phyloP scores from a whole-genome alignment of 2,888 invertebrate species.

The Hecatera dysodea region DNA sequence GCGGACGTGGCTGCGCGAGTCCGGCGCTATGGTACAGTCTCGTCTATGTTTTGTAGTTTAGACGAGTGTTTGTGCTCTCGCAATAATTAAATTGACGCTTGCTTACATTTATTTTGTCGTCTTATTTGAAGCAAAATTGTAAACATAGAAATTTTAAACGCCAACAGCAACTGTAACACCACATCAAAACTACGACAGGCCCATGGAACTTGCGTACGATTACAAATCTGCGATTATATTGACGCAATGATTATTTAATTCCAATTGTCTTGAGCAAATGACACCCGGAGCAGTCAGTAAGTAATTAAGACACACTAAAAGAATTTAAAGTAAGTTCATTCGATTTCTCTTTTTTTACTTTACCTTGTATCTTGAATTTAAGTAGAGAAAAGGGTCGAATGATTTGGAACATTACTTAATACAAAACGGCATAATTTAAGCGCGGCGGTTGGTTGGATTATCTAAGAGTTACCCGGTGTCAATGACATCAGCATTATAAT shows the following conservation, averaged over 20 bases:
- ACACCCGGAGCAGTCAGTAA: not conserved
- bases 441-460: constrained; percentile 54
- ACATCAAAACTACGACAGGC: constrained; percentile 1
- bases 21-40: constrained; percentile 1
- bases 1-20: constrained; percentile 11
- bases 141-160: constrained; percentile 19
- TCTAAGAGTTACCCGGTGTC: constrained; percentile 64
- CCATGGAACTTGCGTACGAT: constrained; percentile 4
- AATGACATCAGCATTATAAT: constrained; percentile 69
- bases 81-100: constrained; percentile 46
- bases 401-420: constrained; percentile 59
- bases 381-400: constrained; percentile 58
- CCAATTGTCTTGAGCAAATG: constrained; percentile 19
- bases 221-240: constrained; percentile 15
- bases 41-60: constrained; percentile 25
- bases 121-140: constrained; percentile 18
- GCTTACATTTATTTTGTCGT: constrained; percentile 17
- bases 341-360: constrained; percentile 35
- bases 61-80: constrained; percentile 33
- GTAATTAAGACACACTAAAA: constrained; percentile 35
- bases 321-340: constrained; percentile 27
- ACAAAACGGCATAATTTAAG: constrained; percentile 43
- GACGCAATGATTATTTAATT: constrained; percentile 45
- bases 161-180: constrained; percentile 3
- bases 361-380: constrained; percentile 36